Percentiles rank a stretch among this genome's conserved stretches.
These are phyloP conservation scores for Dryococelus australis DNA, from an alignment of 2,888 invertebrate genomes.

Conservation along the genomic window DNA sequence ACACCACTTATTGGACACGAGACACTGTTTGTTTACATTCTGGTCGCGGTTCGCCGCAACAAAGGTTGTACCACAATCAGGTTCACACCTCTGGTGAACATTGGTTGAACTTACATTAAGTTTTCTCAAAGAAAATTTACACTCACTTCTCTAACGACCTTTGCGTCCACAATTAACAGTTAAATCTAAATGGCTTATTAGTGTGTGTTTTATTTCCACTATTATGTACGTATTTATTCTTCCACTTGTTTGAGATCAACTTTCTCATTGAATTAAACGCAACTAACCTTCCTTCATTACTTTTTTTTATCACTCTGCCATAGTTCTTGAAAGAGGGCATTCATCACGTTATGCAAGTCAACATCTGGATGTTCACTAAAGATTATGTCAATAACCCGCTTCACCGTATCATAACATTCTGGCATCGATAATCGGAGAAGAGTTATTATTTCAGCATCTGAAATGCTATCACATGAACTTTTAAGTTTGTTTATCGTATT, in stretches of 20 bases:
- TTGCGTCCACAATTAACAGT: not conserved
- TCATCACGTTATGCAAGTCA: not conserved
- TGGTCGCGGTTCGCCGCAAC: not conserved
- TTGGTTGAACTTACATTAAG: not conserved
- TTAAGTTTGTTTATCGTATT: no score
- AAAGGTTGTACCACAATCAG: not conserved
- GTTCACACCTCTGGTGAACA: not conserved
- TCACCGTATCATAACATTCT: not conserved
- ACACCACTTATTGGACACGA: not conserved
- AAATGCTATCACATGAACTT: not conserved
- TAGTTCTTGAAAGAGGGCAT: not conserved
- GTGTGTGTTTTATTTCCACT: not conserved
- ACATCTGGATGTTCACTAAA: not conserved
- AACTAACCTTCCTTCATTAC: not conserved
- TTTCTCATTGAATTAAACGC: not conserved
- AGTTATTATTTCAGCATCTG: not conserved
- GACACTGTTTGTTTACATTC: not conserved
- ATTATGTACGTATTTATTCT: not conserved
- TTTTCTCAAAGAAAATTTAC: not conserved
- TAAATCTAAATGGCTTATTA: not conserved
- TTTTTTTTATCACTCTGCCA: not conserved
- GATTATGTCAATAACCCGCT: not conserved
- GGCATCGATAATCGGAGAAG: not conserved
- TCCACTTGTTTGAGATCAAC: not conserved
- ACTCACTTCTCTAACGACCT: not conserved